Base-by-base conservation (phyloP, 2,797 vertebrate species). In the Pangasius sanitwongsei region DNA sequence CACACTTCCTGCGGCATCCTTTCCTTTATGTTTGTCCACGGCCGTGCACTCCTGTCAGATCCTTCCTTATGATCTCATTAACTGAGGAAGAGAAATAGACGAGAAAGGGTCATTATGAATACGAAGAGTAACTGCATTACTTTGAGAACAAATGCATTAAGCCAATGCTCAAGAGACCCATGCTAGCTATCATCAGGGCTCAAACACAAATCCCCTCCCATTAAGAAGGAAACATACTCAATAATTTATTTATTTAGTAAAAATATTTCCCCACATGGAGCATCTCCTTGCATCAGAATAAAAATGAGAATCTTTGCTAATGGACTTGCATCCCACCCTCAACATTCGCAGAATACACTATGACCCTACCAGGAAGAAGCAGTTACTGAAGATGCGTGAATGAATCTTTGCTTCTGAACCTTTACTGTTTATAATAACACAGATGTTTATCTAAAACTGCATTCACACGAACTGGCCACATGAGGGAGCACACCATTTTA, bases 21-120 rank as follows among this genome's bases (percentile, higher is more conserved):
- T 90, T 93, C 94, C 94, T 97, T 94, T 98, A 99, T 94, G 98
- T 98, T 95, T 98, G 98, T 90, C 94, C 97, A 96, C 96, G 96
- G 93, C 96, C 94, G 78, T 98, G 97, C 89, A 98, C 97, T 92
- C 97, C 97, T 72, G 98, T 99, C 96, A 99, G 97, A 94, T 99
- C 98, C 95, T 99, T 99, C 95, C 98, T 97, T 95, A 99, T 99
- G 96, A 99, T 99, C 96, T 99, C 98, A 41, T 99, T 99, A 94
- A 99, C 98, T 99, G 95, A 3, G 90, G 93, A 93, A 93, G 93
- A 93, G 89, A 94, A 93, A 91, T 89, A 94, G 93, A 90, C 55
- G 23, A 88, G 87, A 92, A 67, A 57, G 12, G 3, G 37, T 44
- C 55, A 65, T 34, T 67, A 44, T 18, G 23, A 41, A 61, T 57